Base-by-base conservation (phyloP, 2,113 vertebrate species). In the Cyrtonyx montezumae region DNA sequence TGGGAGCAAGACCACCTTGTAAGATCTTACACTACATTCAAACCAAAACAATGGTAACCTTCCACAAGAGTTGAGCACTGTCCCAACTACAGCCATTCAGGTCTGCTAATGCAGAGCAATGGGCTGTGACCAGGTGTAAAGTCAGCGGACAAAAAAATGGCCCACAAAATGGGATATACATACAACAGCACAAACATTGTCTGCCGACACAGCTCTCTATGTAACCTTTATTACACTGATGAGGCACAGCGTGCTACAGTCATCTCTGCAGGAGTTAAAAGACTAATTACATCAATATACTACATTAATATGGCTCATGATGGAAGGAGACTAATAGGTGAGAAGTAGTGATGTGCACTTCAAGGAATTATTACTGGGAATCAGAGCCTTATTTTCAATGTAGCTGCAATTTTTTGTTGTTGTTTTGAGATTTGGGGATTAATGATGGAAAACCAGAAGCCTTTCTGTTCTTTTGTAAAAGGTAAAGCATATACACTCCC, bases 271-370 rank as follows among this genome's bases (percentile, higher is more conserved):
- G 70, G 49, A 82, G 84, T 58, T 58, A 79, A 76, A 77, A 65
- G 43, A 79, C 20, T 87, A 73, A 94, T 91, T 91, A 61, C 62
- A 87, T 84, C 91, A 88, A 53, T 80, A 58, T 73, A 48, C 69
- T 81, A 51, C 32, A 6, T 66, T 90, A 75, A 58, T 68, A 65
- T 7, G 43, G 69, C 53, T 93, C 76, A 79, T n/a, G 40, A 68
- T 46, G 84, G 87, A 90, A 89, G 80, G 45, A 89, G 43, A 69
- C n/a, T n/a, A 37, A 89, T 3, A 84, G 67, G 61, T 23, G 17
- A 80, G 42, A 81, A 79, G n/a, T 2, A 88, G 34, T 0, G 4
- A 66, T 40, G 46, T 58, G 34, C 55, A 79, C 67, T 89, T 92
- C 40, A 48, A 91, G 43, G 67, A 89, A 91, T 76, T 76, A 2